phyloP scores from a whole-genome alignment of 2,113 vertebrate genomes.

The Ceyx melanurus region DNA sequence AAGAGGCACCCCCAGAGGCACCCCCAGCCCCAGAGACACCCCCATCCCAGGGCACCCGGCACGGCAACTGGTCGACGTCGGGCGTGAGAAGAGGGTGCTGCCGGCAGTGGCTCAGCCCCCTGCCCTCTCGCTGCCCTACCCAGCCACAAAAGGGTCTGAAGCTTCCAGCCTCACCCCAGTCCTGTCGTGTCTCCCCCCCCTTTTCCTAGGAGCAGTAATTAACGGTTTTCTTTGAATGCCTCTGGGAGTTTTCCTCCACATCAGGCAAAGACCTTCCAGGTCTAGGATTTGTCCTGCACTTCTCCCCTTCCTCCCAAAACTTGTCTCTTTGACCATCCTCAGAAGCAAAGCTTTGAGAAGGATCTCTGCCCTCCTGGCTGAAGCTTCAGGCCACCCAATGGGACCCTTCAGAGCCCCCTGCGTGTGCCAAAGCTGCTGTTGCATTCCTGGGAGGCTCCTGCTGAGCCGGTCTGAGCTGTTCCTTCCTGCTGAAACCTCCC shows the following conservation, averaged over 20 bases:
- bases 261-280: background rate
- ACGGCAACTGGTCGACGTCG: background rate
- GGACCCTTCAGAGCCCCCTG: background rate
- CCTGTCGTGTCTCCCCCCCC: accelerated
- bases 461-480: background rate
- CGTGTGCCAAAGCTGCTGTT: accelerated
- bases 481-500: background rate
- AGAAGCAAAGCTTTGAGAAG: background rate
- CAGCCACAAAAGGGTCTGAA: background rate
- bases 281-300: background rate
- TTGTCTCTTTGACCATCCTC: background rate
- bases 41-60: background rate
- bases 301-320: accelerated
- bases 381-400: background rate
- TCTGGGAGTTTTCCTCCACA: background rate
- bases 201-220: background rate
- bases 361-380: background rate
- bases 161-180: background rate
- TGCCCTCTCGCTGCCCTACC: background rate
- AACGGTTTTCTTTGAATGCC: background rate
- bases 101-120: background rate
- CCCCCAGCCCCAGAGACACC: accelerated
- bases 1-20: too few species aligned
- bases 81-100: background rate
- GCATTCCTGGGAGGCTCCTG: background rate